Conservation (phyloP, 2,113 vertebrate species). For the Megaceryle torquata region DNA sequence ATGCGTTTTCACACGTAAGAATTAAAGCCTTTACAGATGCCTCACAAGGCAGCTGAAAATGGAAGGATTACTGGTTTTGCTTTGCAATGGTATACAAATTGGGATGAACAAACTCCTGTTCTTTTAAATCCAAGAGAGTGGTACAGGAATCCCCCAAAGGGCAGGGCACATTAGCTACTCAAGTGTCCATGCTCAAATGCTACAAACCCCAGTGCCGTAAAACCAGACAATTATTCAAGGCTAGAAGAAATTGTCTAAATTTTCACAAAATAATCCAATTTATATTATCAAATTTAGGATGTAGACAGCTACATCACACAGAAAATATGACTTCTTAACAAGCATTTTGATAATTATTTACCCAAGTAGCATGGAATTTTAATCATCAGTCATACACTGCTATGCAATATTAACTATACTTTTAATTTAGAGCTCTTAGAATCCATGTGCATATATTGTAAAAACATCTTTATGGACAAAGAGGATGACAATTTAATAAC, state of each 20-base stretch:
- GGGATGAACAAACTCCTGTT: not conserved
- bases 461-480: not conserved
- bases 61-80: not conserved
- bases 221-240: not conserved
- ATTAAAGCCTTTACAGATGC: not conserved
- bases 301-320: not conserved
- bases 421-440: not conserved
- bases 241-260: not conserved
- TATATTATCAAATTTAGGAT: not conserved
- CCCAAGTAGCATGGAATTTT: not conserved
- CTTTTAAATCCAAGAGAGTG: not conserved
- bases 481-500: not conserved
- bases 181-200: not conserved
- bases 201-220: not conserved
- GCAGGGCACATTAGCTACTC: not conserved
- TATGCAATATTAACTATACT: not conserved
- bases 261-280: not conserved
- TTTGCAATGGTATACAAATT: not conserved
- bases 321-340: not conserved
- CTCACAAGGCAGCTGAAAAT: not conserved
- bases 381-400: not conserved
- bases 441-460: not conserved
- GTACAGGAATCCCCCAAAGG: not conserved
- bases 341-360: not conserved
- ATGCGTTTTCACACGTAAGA: not conserved